A percentile compares a stretch with the other conserved stretches of the same genome.
Conservation (phyloP, 2,888 invertebrate species). For the Sympetrum striolatum region DNA sequence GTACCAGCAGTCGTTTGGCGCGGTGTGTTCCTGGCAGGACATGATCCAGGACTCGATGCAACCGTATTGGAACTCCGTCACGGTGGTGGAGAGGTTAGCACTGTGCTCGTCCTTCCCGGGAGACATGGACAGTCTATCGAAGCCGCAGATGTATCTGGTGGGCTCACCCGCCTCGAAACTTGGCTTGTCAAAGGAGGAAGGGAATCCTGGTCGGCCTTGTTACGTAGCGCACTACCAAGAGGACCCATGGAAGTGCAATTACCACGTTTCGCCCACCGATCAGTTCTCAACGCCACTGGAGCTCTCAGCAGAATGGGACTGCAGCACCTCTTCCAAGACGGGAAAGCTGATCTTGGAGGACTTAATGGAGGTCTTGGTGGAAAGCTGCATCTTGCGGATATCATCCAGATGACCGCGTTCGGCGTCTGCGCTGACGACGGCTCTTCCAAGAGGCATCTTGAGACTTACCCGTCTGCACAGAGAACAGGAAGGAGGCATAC, state of each 20-base stretch:
- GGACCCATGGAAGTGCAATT: constrained; percentile 82
- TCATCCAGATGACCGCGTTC: constrained; percentile 69
- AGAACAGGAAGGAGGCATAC: constrained; percentile 7
- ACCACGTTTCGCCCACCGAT: constrained; percentile 71
- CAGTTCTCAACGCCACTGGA: constrained; percentile 80
- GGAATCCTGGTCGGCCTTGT: constrained; percentile 76
- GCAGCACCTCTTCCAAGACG: constrained; percentile 76
- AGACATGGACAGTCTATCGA: constrained; percentile 78
- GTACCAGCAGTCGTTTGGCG: constrained; percentile 84
- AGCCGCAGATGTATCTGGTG: constrained; percentile 69
- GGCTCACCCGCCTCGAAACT: constrained; percentile 75
- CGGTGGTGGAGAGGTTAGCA: constrained; percentile 75
- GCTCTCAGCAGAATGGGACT: constrained; percentile 82
- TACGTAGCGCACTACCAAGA: constrained; percentile 76
- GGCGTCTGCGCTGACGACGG: constrained; percentile 79
- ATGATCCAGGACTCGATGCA: constrained; percentile 83
- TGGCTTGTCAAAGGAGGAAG: constrained; percentile 68
- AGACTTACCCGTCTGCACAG: constrained; percentile 76
- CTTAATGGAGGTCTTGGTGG: constrained; percentile 51
- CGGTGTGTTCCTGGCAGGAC: constrained; percentile 80
- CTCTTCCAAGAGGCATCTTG: constrained; percentile 75
- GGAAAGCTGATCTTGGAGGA: constrained; percentile 72
- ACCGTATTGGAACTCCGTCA: constrained; percentile 75
- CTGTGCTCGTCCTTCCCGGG: constrained; percentile 83
- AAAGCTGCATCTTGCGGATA: constrained; percentile 53